Evolutionary conservation across 1,140 invertebrate genomes (phyloP), one percentile per base, ranked within the genome.

Genomic region (Hermetia illucens): DNA sequence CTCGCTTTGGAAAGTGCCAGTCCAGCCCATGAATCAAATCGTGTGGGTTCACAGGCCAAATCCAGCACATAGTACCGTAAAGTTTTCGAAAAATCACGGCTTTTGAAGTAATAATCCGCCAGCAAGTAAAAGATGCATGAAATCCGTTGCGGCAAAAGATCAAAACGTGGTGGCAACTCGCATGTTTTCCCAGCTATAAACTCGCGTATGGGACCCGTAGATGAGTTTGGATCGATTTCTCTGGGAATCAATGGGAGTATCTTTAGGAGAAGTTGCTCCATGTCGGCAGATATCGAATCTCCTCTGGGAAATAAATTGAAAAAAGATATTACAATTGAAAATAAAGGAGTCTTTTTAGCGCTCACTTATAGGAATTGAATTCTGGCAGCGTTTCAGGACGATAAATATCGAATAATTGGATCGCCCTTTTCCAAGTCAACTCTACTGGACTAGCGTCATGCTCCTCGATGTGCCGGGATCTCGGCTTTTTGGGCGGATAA

Each of bases 91-190:
- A 79, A 77, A 41, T 84, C 85, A 44, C 79, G 80, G 48, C 65
- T 69, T 62, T 95, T 96, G 52, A 94, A 91, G 61, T 93, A 81
- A 65, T 83, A 89, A 65, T 95, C 91, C 5, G 77, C 91, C 21
- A 95, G 59, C 3, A 94, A 64, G 56, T 92, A 95, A 58, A 85
- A 95, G 31, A 92, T 75, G 27, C 82, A 76, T 13, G 70, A 62
- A 43, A 81, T 70, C 48, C 71, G 62, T 46, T 65, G 65, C 2
- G 70, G 71, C 13, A 69, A 49, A 9, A 59, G 44, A 24, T 53
- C 49, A 21, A 62, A 61, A 5, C 25, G 20, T 5, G 50, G 48
- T 1, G 76, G 72, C 34, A 76, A 51, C 39, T 63, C 62, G 3
- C 71, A 60, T 18, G 50, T 62, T 16, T 68, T 61, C 0, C 76